Evolutionary conservation across 2,113 vertebrate genomes (phyloP).

Genomic region (Alces alces): DNA sequence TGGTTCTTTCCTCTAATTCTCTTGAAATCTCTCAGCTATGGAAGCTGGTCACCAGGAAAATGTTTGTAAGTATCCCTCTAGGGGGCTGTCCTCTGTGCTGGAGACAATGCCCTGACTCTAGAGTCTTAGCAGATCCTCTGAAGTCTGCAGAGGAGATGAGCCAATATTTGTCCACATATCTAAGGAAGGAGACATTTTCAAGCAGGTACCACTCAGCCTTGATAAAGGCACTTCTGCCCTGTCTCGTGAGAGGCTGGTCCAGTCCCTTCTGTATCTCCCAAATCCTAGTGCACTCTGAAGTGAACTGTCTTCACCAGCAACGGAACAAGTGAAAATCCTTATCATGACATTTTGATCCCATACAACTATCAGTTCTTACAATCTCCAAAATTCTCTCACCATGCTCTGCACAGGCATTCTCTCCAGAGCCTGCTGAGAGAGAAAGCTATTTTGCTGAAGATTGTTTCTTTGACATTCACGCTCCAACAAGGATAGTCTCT

Average conservation of each 20-base stretch:
- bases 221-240: not conserved
- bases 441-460: slow-evolving; percentile 62
- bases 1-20: slow-evolving; percentile 34
- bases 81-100: not conserved
- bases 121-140: not conserved
- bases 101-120: not conserved
- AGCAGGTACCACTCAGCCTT: not conserved
- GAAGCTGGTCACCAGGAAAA: not conserved
- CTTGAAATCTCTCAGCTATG: slow-evolving; percentile 26
- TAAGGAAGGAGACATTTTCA: not conserved
- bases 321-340: not conserved
- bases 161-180: not conserved
- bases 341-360: not conserved
- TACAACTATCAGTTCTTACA: not conserved
- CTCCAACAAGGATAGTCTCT: slow-evolving; percentile 70
- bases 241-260: not conserved
- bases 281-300: not conserved
- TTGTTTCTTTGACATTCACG: slow-evolving; percentile 71
- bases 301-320: not conserved
- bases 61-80: not conserved
- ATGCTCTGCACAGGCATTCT: not conserved
- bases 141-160: not conserved
- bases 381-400: not conserved
- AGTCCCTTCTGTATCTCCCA: not conserved
- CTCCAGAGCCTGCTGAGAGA: slow-evolving; percentile 45